phyloP scores from a whole-genome alignment of 2,797 vertebrate genomes.

The Todus mexicanus region DNA sequence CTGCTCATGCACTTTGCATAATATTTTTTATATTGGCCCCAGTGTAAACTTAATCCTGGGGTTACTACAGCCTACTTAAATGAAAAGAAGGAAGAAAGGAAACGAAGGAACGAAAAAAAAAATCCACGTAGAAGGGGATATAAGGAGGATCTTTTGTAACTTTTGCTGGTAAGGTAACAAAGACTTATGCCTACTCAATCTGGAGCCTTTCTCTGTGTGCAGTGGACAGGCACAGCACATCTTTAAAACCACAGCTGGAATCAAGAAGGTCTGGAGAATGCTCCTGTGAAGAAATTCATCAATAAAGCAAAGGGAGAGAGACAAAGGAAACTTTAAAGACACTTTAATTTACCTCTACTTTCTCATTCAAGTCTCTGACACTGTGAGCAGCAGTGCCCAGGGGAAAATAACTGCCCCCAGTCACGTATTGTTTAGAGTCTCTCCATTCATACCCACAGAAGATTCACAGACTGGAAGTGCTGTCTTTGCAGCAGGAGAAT shows the following conservation, averaged over 20 bases:
- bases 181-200: not conserved
- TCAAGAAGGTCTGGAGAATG: not conserved
- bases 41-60: not conserved
- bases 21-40: not conserved
- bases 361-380: not conserved
- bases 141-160: not conserved
- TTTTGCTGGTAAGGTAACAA: not conserved
- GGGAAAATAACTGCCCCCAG: not conserved
- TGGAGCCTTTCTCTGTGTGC: not conserved
- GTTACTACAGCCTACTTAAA: not conserved
- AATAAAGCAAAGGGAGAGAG: not conserved
- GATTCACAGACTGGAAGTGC: not conserved
- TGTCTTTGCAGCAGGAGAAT: not conserved
- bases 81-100: too few species aligned
- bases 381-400: not conserved
- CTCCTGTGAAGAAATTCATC: not conserved
- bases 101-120: too few species aligned
- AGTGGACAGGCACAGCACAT: not conserved
- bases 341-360: not conserved
- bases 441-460: not conserved
- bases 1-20: not conserved
- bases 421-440: not conserved
- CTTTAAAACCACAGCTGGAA: not conserved
- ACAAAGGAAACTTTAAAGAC: not conserved
- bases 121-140: too few species aligned